Evolutionary conservation across 2,888 invertebrate species (phyloP), one percentile per base, ranked within the genome.

Genomic region (Netelia melanura): DNA sequence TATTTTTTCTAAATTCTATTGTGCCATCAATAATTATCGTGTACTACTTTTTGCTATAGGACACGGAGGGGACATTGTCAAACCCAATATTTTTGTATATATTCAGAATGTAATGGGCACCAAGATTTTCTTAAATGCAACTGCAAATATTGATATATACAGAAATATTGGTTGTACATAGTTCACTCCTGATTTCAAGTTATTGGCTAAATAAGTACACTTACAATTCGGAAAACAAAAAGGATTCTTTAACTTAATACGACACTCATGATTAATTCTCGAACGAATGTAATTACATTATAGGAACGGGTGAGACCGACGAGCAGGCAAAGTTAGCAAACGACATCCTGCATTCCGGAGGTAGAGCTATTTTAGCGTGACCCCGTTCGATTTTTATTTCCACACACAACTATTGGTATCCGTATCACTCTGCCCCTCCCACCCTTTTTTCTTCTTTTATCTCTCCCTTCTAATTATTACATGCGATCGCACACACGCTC

Each of bases 311-410:
- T 89, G 96, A 96, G 90, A 97, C 97, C 89, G 96, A 96, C 89
- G 98, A 98, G 94, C 97, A 98, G 94, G 96, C 96, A 71, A 96
- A 96, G 94, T 95, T 98, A 94, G 98, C 97, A 89, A 97, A 98
- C 95, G 97, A 97, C 95, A 96, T 98, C 95, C 95, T 98, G 92
- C 97, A 98, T 95, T 98, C 98, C 89, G 98, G 98, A 94, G 95
- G 95, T 95, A 94, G 92, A 90, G 86, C 79, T 87, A 85, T 86
- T 87, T 86, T 81, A 88, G 86, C 85, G 79, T 88, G 88, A 84
- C 85, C 79, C 84, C 81, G 75, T 84, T 78, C 78, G 78, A 79
- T 79, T 78, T 83, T 81, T 76, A 84, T 82, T 72, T 77, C 79
- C 62, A 38, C 62, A 62, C 74, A 61, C 65, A 65, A 25, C 58